Percentiles rank a stretch among this genome's conserved stretches.
phyloP scores from a whole-genome alignment of 2,888 invertebrate genomes.

The Synanthedon vespiformis region DNA sequence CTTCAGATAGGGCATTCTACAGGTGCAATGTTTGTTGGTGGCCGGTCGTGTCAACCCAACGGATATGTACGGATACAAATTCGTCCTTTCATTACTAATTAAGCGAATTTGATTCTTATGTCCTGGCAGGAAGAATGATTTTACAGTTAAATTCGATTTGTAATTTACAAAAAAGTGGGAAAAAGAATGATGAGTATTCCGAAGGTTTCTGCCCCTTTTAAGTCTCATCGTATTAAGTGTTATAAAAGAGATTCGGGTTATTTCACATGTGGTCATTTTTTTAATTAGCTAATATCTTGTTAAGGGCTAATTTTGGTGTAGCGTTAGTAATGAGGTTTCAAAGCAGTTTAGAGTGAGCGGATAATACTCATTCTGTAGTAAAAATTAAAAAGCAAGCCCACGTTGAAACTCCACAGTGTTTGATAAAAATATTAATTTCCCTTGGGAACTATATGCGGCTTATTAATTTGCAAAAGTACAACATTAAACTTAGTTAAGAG shows the following conservation, averaged over 20 bases:
- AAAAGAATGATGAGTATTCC: conserved; percentile 27
- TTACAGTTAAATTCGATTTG: background rate
- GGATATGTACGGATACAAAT: conserved; percentile 1
- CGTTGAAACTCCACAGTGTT: conserved; percentile 24
- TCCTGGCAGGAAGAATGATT: background rate
- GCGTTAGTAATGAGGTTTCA: background rate
- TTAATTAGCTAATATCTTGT: background rate
- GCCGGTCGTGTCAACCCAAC: conserved; percentile 42
- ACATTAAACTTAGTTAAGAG: conserved; percentile 13
- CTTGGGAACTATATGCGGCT: conserved; percentile 30
- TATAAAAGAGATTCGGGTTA: background rate
- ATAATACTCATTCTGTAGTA: conserved; percentile 9
- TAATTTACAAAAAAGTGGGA: conserved; percentile 24
- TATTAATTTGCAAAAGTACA: conserved; percentile 27
- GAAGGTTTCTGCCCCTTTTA: background rate
- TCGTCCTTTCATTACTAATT: background rate
- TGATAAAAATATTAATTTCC: conserved; percentile 43
- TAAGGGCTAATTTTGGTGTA: background rate
- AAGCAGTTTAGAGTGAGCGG: background rate
- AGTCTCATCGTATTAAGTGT: background rate
- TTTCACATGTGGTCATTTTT: background rate
- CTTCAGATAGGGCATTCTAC: conserved; percentile 59
- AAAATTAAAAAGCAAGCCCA: conserved; percentile 23
- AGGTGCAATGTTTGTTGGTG: conserved; percentile 57
- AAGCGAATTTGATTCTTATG: background rate